These are phyloP conservation scores for Lanius collurio DNA, from an alignment of 2,113 vertebrate species.

Conservation along the genomic window DNA sequence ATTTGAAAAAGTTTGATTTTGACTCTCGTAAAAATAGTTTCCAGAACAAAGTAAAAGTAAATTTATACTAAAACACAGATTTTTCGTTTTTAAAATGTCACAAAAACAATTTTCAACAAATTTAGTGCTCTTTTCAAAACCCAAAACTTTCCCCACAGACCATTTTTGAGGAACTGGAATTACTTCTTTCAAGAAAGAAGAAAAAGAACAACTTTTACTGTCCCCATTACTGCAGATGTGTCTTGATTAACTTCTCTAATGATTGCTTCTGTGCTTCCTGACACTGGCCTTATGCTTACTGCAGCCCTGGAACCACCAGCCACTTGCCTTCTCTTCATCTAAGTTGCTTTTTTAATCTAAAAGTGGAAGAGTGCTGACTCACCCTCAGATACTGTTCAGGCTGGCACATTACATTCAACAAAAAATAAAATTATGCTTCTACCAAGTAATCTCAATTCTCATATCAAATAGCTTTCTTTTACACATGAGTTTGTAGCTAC, in stretches of 20 bases:
- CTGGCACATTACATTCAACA: not conserved
- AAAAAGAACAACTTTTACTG: not conserved
- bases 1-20: not conserved
- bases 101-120: not conserved
- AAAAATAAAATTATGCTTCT: not conserved
- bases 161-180: not conserved
- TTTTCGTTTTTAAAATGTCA: not conserved
- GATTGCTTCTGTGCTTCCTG: not conserved
- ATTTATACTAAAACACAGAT: not conserved
- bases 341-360: not conserved
- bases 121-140: not conserved
- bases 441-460: not conserved
- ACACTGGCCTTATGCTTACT: not conserved
- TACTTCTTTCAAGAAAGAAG: not conserved
- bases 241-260: not conserved
- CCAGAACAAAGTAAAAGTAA: not conserved
- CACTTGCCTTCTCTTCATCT: not conserved
- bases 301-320: not conserved
- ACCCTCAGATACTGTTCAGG: not conserved
- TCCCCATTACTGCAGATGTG: not conserved
- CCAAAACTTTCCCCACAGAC: not conserved
- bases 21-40: not conserved
- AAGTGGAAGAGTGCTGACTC: not conserved
- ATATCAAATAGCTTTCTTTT: not conserved
- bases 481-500: not conserved